Conservation (phyloP, 2,888 invertebrate species). For the Miltochrista miniata region DNA sequence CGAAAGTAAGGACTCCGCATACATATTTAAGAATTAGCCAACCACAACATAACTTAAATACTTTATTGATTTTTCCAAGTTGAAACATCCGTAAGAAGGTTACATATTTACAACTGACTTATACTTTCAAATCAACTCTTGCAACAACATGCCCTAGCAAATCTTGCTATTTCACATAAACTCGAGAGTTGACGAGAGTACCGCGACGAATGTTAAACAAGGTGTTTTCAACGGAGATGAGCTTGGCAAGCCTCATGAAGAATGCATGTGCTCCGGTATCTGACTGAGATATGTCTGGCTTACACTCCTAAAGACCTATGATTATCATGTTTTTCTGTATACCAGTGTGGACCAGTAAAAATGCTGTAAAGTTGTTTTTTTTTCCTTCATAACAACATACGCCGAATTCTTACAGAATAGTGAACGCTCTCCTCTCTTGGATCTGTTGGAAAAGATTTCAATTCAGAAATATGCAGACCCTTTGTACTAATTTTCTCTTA, state of each 20-base stretch:
- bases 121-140: slow-evolving; percentile 1
- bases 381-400: too few relatives aligned
- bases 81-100: neutral
- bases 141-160: slow-evolving; percentile 3
- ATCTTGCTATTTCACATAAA: slow-evolving; percentile 18
- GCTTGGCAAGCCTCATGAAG: slow-evolving; percentile 59
- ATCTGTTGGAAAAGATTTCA: too few relatives aligned
- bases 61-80: too few relatives aligned
- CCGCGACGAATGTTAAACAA: slow-evolving; percentile 32
- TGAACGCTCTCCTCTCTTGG: too few relatives aligned
- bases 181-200: slow-evolving; percentile 17
- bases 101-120: neutral
- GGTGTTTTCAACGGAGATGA: slow-evolving; percentile 30
- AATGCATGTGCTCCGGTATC: slow-evolving; percentile 67
- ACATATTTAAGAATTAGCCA: too few relatives aligned
- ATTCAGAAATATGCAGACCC: too few relatives aligned
- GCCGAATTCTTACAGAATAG: too few relatives aligned
- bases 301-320: slow-evolving; percentile 39
- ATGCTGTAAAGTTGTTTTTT: too few relatives aligned
- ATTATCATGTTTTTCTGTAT: slow-evolving; percentile 20
- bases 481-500: too few relatives aligned
- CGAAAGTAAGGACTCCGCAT: too few relatives aligned
- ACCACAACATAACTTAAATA: too few relatives aligned
- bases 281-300: slow-evolving; percentile 73
- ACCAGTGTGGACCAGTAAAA: slow-evolving; percentile 1